A percentile compares a stretch with the other conserved stretches of the same genome.
These are phyloP conservation scores for Polietes domitor DNA, from an alignment of 2,888 invertebrate genomes.

Conservation along the genomic window DNA sequence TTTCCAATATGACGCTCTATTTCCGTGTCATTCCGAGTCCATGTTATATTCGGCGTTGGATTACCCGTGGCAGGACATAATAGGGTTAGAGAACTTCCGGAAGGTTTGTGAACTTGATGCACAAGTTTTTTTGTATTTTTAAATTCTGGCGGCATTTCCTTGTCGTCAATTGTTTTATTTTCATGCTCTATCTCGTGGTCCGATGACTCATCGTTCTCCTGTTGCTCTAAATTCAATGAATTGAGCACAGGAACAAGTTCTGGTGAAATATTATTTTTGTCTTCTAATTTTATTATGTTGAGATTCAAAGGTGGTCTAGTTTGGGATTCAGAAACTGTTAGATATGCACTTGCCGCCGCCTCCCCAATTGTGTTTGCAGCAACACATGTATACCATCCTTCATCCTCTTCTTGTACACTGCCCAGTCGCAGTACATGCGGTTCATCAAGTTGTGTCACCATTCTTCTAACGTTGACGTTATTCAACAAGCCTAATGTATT, in stretches of 20 bases:
- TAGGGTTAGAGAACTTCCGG: slow-evolving; percentile 88
- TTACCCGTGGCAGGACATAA: slow-evolving; percentile 84
- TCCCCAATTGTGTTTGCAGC: slow-evolving; percentile 93
- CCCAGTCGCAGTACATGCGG: slow-evolving; percentile 89
- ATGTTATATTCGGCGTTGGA: slow-evolving; percentile 91
- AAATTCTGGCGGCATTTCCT: slow-evolving; percentile 66
- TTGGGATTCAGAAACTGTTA: slow-evolving; percentile 83
- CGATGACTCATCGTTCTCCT: slow-evolving; percentile 40
- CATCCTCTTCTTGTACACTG: slow-evolving; percentile 92
- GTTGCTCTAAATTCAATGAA: slow-evolving; percentile 55
- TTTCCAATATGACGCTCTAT: slow-evolving; percentile 85
- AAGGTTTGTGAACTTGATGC: slow-evolving; percentile 84
- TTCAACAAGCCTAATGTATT: slow-evolving; percentile 33
- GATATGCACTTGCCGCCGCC: slow-evolving; percentile 89
- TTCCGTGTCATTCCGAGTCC: slow-evolving; percentile 89
- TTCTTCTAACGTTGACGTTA: slow-evolving; percentile 46
- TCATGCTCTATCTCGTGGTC: slow-evolving; percentile 58
- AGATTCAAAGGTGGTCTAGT: slow-evolving; percentile 36
- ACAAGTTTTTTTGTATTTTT: slow-evolving; percentile 67
- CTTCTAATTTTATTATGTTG: slow-evolving; percentile 14
- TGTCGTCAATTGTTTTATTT: slow-evolving; percentile 43
- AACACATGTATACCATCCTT: slow-evolving; percentile 97
- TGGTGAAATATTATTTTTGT: not conserved
- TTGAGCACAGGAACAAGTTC: slow-evolving; percentile 30
- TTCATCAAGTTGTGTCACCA: slow-evolving; percentile 77